These are phyloP conservation scores for Hirundo rustica DNA, from an alignment of 2,797 vertebrate species.

Conservation along the genomic window DNA sequence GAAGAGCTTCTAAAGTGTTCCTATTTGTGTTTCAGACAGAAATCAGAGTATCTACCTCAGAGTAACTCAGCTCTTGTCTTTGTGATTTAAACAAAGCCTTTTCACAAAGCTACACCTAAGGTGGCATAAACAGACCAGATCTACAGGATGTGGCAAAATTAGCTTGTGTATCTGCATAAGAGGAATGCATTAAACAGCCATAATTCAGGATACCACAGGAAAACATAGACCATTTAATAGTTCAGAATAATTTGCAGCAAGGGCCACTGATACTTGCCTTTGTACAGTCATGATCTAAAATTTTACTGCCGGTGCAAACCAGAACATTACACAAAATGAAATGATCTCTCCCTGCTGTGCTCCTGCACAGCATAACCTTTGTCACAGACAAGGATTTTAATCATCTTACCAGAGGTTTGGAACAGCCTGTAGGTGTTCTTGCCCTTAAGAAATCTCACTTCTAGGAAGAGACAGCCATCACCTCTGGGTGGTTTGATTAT, in stretches of 20 bases:
- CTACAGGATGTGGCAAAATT: neutral
- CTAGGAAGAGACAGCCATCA: neutral
- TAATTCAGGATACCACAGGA: neutral
- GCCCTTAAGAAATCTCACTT: neutral
- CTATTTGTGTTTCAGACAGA: neutral
- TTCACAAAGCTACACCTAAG: neutral
- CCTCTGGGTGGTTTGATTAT: neutral
- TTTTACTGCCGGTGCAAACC: neutral
- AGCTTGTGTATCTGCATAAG: neutral
- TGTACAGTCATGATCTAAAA: neutral
- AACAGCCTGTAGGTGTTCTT: neutral
- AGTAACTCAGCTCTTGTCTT: neutral
- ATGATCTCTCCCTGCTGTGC: neutral
- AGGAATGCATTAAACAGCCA: neutral
- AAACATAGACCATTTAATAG: neutral
- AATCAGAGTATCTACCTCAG: neutral
- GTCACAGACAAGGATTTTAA: neutral
- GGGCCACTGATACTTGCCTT: neutral
- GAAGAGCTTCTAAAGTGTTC: neutral
- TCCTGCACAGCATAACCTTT: neutral
- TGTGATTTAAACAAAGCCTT: neutral
- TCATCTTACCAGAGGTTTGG: neutral
- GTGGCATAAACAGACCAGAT: neutral
- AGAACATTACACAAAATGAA: neutral
- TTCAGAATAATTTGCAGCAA: neutral